Evolutionary conservation across 2,113 vertebrate species (phyloP).

Genomic region (Antennarius striatus): DNA sequence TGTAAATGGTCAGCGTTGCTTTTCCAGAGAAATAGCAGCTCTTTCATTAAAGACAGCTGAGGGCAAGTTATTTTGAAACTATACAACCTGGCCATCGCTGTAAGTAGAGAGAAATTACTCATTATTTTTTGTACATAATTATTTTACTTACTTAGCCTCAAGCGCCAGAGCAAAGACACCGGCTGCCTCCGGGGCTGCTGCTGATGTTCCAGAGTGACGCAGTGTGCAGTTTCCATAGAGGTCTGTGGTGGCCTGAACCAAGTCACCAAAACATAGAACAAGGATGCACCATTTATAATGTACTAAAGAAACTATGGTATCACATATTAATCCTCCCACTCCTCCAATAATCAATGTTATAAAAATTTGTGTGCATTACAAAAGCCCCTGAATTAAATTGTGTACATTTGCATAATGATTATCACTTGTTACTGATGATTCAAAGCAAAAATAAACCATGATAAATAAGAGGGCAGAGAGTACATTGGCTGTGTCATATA

Average conservation of each 20-base stretch:
- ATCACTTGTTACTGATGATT: too few relatives aligned
- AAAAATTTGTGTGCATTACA: too few relatives aligned
- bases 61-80: conserved; percentile 5
- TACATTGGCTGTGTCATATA: conserved; percentile 4
- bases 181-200: conserved; percentile 96
- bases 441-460: too few relatives aligned
- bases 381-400: too few relatives aligned
- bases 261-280: conserved; percentile 26
- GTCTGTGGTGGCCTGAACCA: conserved; percentile 93
- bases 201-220: conserved; percentile 96
- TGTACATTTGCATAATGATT: too few relatives aligned
- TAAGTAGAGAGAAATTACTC: conserved; percentile 2
- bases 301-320: too few relatives aligned
- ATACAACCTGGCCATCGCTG: not conserved
- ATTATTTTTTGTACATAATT: too few relatives aligned
- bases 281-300: not conserved
- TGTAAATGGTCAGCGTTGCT: conserved; percentile 15
- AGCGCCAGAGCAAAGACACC: conserved; percentile 96
- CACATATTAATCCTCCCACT: too few relatives aligned
- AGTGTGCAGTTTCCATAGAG: conserved; percentile 98
- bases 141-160: conserved; percentile 93
- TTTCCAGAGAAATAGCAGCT: not conserved
- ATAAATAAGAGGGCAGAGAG: too few relatives aligned
- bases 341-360: too few relatives aligned
- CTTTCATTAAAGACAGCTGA: not conserved